These are phyloP conservation scores for Trematomus loennbergii DNA, from an alignment of 2,113 vertebrate species.

Conservation along the genomic window DNA sequence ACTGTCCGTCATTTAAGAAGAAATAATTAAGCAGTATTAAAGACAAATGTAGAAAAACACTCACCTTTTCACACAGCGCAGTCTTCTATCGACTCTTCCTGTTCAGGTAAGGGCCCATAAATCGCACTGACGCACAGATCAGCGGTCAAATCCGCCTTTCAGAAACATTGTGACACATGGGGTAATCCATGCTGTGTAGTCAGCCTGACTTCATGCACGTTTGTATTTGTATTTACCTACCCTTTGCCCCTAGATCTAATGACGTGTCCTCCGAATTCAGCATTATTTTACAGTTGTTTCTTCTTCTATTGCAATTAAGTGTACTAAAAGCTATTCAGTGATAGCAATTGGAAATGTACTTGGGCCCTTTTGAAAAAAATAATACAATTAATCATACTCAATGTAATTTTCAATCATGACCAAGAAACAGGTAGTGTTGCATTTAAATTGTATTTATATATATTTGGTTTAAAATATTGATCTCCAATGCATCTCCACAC, in stretches of 20 bases:
- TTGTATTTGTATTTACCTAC: not conserved
- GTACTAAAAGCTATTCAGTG: not conserved
- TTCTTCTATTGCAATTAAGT: not conserved
- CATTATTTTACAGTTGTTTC: no score
- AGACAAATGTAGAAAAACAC: not conserved
- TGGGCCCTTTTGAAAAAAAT: not conserved
- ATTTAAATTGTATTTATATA: conserved; percentile 27
- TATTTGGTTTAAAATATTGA: conserved; percentile 16
- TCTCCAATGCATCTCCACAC: conserved; percentile 10
- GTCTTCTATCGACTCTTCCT: conserved; percentile 19
- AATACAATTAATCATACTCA: not conserved
- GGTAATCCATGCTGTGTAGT: not conserved
- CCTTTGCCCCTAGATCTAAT: not conserved
- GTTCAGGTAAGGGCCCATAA: conserved; percentile 20
- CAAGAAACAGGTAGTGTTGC: not conserved
- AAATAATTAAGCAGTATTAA: not conserved
- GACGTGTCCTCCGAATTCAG: not conserved
- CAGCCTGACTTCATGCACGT: not conserved
- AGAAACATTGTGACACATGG: not conserved
- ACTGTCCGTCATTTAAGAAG: not conserved
- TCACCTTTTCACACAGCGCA: not conserved
- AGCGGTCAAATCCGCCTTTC: not conserved
- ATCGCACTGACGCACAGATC: conserved; percentile 16
- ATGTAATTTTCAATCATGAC: not conserved
- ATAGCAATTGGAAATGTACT: not conserved